phyloP scores from a whole-genome alignment of 2,113 vertebrate genomes.

The Callopanchax toddi region DNA sequence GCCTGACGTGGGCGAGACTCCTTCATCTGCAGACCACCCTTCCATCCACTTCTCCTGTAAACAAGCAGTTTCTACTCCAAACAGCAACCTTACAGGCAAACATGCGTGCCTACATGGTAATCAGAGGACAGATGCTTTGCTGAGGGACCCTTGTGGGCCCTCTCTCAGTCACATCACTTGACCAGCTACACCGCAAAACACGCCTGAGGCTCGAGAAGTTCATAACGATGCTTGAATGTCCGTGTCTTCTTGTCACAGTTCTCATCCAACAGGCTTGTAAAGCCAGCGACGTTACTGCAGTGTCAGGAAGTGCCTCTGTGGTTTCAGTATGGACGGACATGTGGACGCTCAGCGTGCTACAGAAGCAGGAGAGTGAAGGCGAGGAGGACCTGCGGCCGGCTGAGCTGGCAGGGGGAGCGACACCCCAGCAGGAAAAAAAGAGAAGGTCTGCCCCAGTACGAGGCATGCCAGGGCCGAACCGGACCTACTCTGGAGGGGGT shows the following conservation, averaged over 20 bases:
- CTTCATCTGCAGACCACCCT: constrained; percentile 42
- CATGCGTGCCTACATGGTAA: constrained; percentile 38
- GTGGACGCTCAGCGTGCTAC: constrained; percentile 62
- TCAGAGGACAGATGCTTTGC: constrained; percentile 48
- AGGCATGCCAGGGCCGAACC: constrained; percentile 36
- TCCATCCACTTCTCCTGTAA: constrained; percentile 47
- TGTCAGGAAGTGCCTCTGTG: constrained; percentile 59
- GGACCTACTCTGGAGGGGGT: constrained; percentile 85
- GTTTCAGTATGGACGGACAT: constrained; percentile 55
- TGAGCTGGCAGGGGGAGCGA: constrained; percentile 62
- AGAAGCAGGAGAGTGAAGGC: constrained; percentile 64
- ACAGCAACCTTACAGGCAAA: constrained; percentile 62
- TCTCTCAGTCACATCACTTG: constrained; percentile 58
- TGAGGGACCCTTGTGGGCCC: constrained; percentile 36
- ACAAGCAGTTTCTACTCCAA: constrained; percentile 64
- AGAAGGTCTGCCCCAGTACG: constrained; percentile 36
- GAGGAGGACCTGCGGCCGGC: constrained; percentile 57
- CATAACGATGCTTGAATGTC: constrained; percentile 50
- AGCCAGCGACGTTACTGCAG: constrained; percentile 34
- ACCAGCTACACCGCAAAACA: constrained; percentile 54
- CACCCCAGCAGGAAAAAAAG: constrained; percentile 48
- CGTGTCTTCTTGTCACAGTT: constrained; percentile 51
- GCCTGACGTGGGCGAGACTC: constrained; percentile 44
- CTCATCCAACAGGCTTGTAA: constrained; percentile 34
- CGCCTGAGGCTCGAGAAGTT: constrained; percentile 66